These are phyloP conservation scores for Semibalanus balanoides DNA, from an alignment of 1,140 invertebrate species.

Conservation along the genomic window DNA sequence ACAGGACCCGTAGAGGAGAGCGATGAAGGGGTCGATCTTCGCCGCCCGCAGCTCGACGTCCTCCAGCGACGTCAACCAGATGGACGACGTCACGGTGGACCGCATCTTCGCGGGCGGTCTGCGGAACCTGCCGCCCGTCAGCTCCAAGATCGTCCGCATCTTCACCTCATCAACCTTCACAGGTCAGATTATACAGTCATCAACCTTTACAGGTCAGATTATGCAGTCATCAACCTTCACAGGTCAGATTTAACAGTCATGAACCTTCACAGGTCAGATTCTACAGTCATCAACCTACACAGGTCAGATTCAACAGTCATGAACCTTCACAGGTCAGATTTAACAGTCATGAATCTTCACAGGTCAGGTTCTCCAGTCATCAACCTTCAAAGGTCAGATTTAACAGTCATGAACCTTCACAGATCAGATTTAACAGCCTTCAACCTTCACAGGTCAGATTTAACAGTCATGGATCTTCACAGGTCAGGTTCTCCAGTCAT, in stretches of 20 bases:
- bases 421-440: conserved; percentile 52
- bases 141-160: conserved; percentile 94
- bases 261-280: conserved; percentile 90
- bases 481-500: no score
- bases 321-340: no score
- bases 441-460: conserved; percentile 90
- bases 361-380: conserved; percentile 43
- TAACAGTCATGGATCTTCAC: no score
- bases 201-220: no score
- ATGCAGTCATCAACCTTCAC: no score
- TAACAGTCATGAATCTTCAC: conserved; percentile 98
- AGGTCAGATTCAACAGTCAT: no score
- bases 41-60: not conserved
- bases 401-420: no score
- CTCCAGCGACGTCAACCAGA: conserved; percentile 25
- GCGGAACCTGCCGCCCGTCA: conserved; percentile 78
- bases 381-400: no score
- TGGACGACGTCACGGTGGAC: conserved; percentile 81
- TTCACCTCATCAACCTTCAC: conserved; percentile 98
- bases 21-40: not conserved
- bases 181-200: conserved; percentile 43
- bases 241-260: conserved; percentile 52
- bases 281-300: no score
- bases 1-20: no score
- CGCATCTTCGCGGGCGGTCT: conserved; percentile 78